phyloP scores from a whole-genome alignment of 2,113 vertebrate species.

The Oncorhynchus masou region DNA sequence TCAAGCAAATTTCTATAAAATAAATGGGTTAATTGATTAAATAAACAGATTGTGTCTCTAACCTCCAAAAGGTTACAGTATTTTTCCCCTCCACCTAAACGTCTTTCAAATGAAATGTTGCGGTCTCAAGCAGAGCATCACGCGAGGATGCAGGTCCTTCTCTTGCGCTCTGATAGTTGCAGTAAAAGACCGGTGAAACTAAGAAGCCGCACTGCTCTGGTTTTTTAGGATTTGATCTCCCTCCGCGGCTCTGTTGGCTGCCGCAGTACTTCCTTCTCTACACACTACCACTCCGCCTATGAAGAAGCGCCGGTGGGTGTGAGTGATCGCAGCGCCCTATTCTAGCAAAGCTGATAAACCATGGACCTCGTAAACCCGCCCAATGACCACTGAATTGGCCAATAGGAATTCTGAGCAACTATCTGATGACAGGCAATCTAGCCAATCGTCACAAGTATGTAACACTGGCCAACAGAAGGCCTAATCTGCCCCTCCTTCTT shows the following conservation, averaged over 20 bases:
- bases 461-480: conserved; percentile 56
- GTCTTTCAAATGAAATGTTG: conserved; percentile 65
- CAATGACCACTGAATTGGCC: conserved; percentile 27
- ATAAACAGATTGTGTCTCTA: conserved; percentile 6
- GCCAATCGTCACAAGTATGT: conserved; percentile 44
- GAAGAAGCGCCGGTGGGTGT: conserved; percentile 61
- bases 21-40: conserved; percentile 22
- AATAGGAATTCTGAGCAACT: conserved; percentile 53
- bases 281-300: conserved; percentile 61
- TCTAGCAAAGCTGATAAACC: conserved; percentile 40
- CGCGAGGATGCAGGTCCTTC: conserved; percentile 59
- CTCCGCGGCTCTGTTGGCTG: conserved; percentile 62
- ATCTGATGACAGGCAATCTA: conserved; percentile 19
- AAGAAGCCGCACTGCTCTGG: conserved; percentile 57
- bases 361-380: conserved; percentile 19
- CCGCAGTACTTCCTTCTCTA: conserved; percentile 63
- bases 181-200: conserved; percentile 69
- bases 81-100: conserved; percentile 35
- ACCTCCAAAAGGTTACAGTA: conserved; percentile 29
- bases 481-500: conserved; percentile 69
- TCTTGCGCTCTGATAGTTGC: conserved; percentile 63
- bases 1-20: conserved; percentile 11
- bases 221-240: conserved; percentile 50
- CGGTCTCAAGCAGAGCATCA: conserved; percentile 74
- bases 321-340: conserved; percentile 38